A percentile compares a stretch with the other conserved stretches of the same genome.
Evolutionary conservation across 1,140 invertebrate species (phyloP).

Genomic region (Archegozetes longisetosus): DNA sequence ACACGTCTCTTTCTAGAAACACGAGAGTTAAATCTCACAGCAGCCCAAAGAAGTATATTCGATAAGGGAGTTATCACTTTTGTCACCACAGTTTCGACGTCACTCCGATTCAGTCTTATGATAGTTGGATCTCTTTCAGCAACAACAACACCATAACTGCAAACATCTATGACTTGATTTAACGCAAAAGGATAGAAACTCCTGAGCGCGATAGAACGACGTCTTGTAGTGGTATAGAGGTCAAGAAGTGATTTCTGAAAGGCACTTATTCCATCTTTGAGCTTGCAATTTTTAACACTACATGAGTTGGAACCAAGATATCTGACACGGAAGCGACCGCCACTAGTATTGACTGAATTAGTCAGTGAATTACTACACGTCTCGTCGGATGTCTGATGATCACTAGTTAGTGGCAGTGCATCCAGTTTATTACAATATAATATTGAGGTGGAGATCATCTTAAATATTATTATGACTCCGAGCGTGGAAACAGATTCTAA

Average conservation of each 20-base stretch:
- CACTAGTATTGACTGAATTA: constrained; percentile 14
- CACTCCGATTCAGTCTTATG: neutral
- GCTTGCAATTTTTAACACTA: constrained; percentile 7
- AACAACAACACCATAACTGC: constrained; percentile 20
- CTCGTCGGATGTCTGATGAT: neutral
- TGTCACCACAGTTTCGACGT: constrained; percentile 16
- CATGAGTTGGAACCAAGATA: constrained; percentile 20
- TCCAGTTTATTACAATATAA: no score
- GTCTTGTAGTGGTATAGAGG: constrained; percentile 16
- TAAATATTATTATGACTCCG: no score
- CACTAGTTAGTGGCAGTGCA: constrained; percentile 5
- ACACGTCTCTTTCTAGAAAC: constrained; percentile 11
- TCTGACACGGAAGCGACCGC: constrained; percentile 18
- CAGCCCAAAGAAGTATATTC: constrained; percentile 21
- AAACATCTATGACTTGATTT: constrained; percentile 17
- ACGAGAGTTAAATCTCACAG: constrained; percentile 19
- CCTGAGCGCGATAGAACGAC: constrained; percentile 7
- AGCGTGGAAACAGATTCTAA: no score
- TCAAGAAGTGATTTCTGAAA: constrained; percentile 20
- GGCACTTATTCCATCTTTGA: constrained; percentile 16
- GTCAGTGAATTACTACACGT: neutral
- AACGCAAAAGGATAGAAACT: constrained; percentile 11
- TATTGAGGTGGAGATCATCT: constrained; percentile 10
- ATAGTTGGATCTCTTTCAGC: constrained; percentile 16
- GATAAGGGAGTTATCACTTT: constrained; percentile 23